These are phyloP conservation scores for Clarias pachynema DNA, from an alignment of 2,797 vertebrate genomes.

Conservation along the genomic window DNA sequence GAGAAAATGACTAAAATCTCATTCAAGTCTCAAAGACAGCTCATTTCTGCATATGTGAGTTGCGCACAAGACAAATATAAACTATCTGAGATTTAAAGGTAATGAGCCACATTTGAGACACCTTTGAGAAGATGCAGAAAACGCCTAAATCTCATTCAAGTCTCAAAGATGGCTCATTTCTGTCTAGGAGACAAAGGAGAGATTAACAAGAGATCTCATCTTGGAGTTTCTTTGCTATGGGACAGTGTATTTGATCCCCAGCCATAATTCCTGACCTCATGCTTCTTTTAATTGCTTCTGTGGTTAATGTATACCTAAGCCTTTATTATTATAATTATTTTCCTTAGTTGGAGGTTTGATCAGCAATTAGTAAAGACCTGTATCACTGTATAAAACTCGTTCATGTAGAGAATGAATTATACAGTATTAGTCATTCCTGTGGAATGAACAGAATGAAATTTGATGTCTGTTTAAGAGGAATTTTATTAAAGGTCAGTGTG, in stretches of 20 bases:
- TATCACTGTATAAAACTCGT: background rate
- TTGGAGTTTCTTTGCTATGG: too few relatives aligned
- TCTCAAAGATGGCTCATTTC: too few relatives aligned
- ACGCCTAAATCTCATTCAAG: too few relatives aligned
- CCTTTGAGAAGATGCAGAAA: too few relatives aligned
- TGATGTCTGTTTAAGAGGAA: background rate
- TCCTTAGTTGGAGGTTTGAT: background rate
- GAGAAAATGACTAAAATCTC: too few relatives aligned
- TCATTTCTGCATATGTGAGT: too few relatives aligned
- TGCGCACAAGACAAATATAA: too few relatives aligned
- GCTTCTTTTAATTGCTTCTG: constrained; percentile 22
- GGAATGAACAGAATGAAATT: constrained; percentile 10
- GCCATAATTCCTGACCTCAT: background rate
- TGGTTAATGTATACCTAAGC: background rate
- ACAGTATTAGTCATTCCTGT: background rate
- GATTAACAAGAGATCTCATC: too few relatives aligned
- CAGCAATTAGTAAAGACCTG: background rate
- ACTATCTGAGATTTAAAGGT: too few relatives aligned
- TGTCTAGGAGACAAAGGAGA: too few relatives aligned
- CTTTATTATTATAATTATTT: background rate
- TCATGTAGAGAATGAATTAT: background rate
- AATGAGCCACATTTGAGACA: too few relatives aligned
- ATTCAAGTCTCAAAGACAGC: too few relatives aligned
- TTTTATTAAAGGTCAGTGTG: constrained; percentile 1
- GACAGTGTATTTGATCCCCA: constrained; percentile 21